phyloP scores from a whole-genome alignment of 1,140 invertebrate species.

The Popillia japonica region DNA sequence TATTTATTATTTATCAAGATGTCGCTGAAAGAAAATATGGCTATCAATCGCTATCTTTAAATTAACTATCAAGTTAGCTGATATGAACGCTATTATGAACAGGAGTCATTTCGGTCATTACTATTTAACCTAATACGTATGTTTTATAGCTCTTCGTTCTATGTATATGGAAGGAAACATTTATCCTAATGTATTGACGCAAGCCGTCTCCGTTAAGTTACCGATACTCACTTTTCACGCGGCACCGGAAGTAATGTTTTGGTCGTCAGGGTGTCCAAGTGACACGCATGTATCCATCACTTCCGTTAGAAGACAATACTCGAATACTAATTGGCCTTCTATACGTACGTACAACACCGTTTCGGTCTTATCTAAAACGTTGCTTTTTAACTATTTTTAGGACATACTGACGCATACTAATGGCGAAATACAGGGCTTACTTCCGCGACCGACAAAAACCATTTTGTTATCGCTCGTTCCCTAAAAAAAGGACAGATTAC shows the following conservation, averaged over 20 bases:
- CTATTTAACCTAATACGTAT: too few relatives aligned
- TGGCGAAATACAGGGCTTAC: conserved; percentile 34
- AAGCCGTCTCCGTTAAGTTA: conserved; percentile 28
- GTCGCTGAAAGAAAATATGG: too few relatives aligned
- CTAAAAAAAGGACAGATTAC: conserved; percentile 34
- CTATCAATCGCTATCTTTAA: too few relatives aligned
- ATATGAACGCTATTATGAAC: too few relatives aligned
- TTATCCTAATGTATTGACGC: conserved; percentile 33
- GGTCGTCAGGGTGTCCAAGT: conserved; percentile 38
- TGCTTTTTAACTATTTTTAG: conserved; percentile 38
- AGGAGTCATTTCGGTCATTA: too few relatives aligned
- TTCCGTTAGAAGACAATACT: conserved; percentile 36
- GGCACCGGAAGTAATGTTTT: conserved; percentile 36
- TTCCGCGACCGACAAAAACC: conserved; percentile 37
- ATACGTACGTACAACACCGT: conserved; percentile 31
- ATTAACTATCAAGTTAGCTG: too few relatives aligned
- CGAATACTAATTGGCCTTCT: conserved; percentile 27
- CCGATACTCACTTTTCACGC: conserved; percentile 29
- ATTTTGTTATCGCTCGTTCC: conserved; percentile 11
- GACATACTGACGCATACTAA: conserved; percentile 32
- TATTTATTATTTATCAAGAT: too few relatives aligned
- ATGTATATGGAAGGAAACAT: conserved; percentile 15
- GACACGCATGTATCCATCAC: conserved; percentile 38
- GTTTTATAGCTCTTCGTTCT: not conserved
- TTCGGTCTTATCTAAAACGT: conserved; percentile 38